Evolutionary conservation across 2,888 invertebrate species (phyloP), one percentile per base, ranked within the genome.

Genomic region (Celastrina argiolus): DNA sequence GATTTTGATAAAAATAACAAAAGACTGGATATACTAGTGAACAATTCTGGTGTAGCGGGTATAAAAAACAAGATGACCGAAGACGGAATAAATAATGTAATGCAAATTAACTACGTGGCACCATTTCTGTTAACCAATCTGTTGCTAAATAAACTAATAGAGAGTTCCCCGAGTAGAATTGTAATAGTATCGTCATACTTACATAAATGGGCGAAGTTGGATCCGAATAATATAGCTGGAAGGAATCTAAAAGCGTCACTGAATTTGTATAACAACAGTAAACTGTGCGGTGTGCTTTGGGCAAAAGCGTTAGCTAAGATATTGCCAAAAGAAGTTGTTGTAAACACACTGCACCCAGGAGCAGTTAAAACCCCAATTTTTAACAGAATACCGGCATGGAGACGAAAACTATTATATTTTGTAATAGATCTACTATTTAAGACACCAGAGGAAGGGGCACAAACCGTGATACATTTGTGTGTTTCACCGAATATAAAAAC

Each of bases 281-380:
- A 92, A 71, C 74, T 92, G 0, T 86, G 81, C 69, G 80, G 86
- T 56, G 69, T 92, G 1, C 72, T 92, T 2, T 88, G 87, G 81
- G 80, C 81, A 12, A 88, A 83, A 64, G 90, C 88, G 5, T 76
- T 92, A 14, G 81, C 83, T 0, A 84, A 81, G 45, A 76, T 80
- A 31, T 70, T 91, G 2, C 83, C 87, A 1, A 73, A 74, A 12
- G 94, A 93, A 3, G 94, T 97, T 0, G 95, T 95, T 0, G 96
- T 93, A 0, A 97, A 97, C 78, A 94, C 94, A 71, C 82, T 97
- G 63, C 97, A 97, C 84, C 97, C 97, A 0, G 97, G 97, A 12
- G 86, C 96, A 80, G 95, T 97, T 42, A 94, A 94, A 78, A 95
- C 95, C 0, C 94, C 95, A 28, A 96, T 96, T 64, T 96, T 95